Evolutionary conservation across 2,888 invertebrate species (phyloP).

Genomic region (Eulithis testata): DNA sequence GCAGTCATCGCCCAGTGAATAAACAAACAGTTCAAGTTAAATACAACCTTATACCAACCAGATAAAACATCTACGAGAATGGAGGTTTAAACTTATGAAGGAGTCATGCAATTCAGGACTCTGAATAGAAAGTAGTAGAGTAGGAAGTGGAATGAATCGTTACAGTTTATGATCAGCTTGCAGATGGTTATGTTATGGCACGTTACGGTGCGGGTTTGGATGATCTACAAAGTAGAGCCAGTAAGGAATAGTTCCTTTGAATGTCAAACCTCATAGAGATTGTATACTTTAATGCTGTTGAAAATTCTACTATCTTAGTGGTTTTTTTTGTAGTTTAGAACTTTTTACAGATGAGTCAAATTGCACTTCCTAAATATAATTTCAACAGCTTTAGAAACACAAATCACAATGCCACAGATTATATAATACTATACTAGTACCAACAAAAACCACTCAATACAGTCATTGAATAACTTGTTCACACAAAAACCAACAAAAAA

Average conservation of each 20-base stretch:
- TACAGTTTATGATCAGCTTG: slow-evolving; percentile 23
- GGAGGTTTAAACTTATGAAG: slow-evolving; percentile 13
- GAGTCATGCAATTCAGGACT: slow-evolving; percentile 17
- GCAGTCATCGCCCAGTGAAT: slow-evolving; percentile 29
- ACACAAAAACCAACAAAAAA: slow-evolving; percentile 36
- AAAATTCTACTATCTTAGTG: no score
- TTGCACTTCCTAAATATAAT: background rate
- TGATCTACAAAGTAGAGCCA: slow-evolving; percentile 9
- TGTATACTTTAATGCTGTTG: no score
- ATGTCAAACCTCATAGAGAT: background rate
- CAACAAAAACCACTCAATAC: slow-evolving; percentile 22
- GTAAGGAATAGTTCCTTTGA: slow-evolving; percentile 12
- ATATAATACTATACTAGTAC: no score
- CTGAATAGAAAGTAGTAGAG: slow-evolving; percentile 21
- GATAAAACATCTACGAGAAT: background rate
- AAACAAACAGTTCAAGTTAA: slow-evolving; percentile 20
- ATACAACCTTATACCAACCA: slow-evolving; percentile 20
- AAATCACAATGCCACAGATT: no score
- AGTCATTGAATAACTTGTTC: slow-evolving; percentile 24
- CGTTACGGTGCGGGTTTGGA: slow-evolving; percentile 14
- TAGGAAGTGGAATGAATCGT: slow-evolving; percentile 10
- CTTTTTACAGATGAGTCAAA: background rate
- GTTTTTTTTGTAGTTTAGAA: no score
- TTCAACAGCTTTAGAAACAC: slow-evolving; percentile 3
- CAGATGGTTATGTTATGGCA: slow-evolving; percentile 23